These are phyloP conservation scores for Heterohyrax brucei DNA, from an alignment of 2,797 vertebrate genomes.

Conservation along the genomic window DNA sequence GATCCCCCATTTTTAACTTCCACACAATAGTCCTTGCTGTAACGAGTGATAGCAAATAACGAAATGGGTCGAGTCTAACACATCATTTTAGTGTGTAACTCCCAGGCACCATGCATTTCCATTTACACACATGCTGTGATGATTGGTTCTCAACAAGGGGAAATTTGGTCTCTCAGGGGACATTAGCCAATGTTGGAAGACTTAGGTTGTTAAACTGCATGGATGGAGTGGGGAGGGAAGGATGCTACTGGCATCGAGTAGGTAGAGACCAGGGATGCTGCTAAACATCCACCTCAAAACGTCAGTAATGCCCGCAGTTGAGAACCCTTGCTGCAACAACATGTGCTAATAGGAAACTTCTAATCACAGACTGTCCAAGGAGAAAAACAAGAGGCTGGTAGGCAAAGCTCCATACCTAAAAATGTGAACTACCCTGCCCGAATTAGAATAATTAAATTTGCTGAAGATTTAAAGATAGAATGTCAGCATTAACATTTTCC, in stretches of 20 bases:
- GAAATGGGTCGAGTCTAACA: constrained; percentile 49
- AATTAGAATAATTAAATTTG: constrained; percentile 42
- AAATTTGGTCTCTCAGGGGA: constrained; percentile 5
- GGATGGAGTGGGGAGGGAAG: not conserved
- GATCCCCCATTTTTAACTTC: constrained; percentile 59
- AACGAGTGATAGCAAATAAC: not conserved
- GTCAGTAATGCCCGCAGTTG: not conserved
- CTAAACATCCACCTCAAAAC: not conserved
- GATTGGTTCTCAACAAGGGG: not conserved
- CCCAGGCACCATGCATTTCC: not conserved
- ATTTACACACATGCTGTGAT: not conserved
- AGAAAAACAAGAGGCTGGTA: not conserved
- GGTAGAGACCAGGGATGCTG: not conserved
- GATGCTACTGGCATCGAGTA: not conserved
- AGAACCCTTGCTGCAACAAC: not conserved
- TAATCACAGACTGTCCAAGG: constrained; percentile 7
- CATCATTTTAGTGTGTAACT: constrained; percentile 28
- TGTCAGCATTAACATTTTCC: not conserved
- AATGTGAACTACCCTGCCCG: not conserved
- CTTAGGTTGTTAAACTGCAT: constrained; percentile 6
- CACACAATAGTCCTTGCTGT: constrained; percentile 62
- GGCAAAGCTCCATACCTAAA: not conserved
- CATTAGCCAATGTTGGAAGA: constrained; percentile 15
- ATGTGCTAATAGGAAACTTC: not conserved
- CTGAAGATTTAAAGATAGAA: not conserved